Evolutionary conservation across 2,113 vertebrate genomes (phyloP).

Genomic region (Neogobius melanostomus): DNA sequence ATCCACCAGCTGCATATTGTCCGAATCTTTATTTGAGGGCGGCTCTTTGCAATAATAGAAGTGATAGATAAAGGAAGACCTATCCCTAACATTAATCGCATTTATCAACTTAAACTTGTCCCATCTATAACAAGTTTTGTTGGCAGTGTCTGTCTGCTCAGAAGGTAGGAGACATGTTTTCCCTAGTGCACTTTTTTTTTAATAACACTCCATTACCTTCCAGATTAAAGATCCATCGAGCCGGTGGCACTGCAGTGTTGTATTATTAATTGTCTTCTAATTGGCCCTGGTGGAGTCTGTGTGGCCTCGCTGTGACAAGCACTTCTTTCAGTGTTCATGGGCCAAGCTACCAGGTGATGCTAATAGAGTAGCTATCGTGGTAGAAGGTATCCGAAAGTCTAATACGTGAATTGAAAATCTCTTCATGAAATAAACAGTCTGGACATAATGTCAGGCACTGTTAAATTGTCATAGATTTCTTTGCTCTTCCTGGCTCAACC

Average conservation of each 20-base stretch:
- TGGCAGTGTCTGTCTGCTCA: slow-evolving; percentile 13
- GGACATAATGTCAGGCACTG: background rate
- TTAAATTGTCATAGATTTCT: too few species aligned
- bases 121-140: slow-evolving; percentile 18
- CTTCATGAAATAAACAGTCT: too few species aligned
- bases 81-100: too few species aligned
- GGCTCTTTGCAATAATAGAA: too few species aligned
- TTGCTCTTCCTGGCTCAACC: too few species aligned
- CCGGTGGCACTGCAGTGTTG: slow-evolving; percentile 36
- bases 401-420: background rate
- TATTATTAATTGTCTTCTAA: slow-evolving; percentile 68
- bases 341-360: slow-evolving; percentile 55
- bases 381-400: slow-evolving; percentile 37
- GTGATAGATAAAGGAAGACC: too few species aligned
- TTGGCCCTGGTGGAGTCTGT: slow-evolving; percentile 34
- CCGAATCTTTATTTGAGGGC: too few species aligned
- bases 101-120: background rate
- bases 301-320: slow-evolving; percentile 40
- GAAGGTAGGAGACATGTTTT: slow-evolving; percentile 54
- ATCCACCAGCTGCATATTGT: too few species aligned
- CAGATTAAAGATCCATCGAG: slow-evolving; percentile 64
- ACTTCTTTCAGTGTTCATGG: slow-evolving; percentile 54
- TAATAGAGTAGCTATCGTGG: background rate
- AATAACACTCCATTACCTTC: slow-evolving; percentile 67
- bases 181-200: slow-evolving; percentile 39